Conservation (phyloP, 2,113 vertebrate genomes). For the Heterotilapia buettikoferi region DNA sequence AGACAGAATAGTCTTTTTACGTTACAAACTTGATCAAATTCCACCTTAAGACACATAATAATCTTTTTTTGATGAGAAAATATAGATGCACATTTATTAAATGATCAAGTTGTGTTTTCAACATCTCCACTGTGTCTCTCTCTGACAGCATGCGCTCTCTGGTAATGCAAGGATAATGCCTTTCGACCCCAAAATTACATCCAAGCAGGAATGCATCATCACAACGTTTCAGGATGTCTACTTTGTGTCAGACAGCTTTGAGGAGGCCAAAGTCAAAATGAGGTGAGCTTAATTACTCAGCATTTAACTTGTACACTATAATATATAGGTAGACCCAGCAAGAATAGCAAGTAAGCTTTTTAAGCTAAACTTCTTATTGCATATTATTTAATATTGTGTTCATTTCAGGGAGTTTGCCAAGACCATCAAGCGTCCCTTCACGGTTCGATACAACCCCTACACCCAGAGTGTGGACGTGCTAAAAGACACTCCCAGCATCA, state of each 20-base stretch:
- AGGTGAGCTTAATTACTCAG: slow-evolving; percentile 68
- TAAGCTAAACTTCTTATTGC: background rate
- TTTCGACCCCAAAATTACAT: slow-evolving; percentile 88
- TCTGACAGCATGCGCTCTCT: slow-evolving; percentile 82
- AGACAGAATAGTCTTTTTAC: background rate
- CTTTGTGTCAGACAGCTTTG: slow-evolving; percentile 93
- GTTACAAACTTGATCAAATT: background rate
- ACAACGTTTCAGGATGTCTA: slow-evolving; percentile 95
- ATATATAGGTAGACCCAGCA: background rate
- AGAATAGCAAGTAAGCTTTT: background rate
- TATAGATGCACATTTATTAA: background rate
- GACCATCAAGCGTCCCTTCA: slow-evolving; percentile 95
- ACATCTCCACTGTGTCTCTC: background rate
- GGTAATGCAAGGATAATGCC: slow-evolving; percentile 84
- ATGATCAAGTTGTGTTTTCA: background rate
- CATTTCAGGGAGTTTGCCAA: slow-evolving; percentile 90
- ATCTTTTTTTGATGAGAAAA: background rate
- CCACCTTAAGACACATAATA: background rate
- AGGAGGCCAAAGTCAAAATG: slow-evolving; percentile 96
- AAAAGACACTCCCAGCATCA: slow-evolving; percentile 87
- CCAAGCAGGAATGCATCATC: slow-evolving; percentile 92
- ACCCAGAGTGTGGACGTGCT: slow-evolving; percentile 90
- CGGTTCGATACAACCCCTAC: slow-evolving; percentile 92
- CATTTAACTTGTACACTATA: background rate
- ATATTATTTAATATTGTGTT: background rate